phyloP scores from a whole-genome alignment of 2,113 vertebrate genomes.

The Pseudolaguvia tuberculata region DNA sequence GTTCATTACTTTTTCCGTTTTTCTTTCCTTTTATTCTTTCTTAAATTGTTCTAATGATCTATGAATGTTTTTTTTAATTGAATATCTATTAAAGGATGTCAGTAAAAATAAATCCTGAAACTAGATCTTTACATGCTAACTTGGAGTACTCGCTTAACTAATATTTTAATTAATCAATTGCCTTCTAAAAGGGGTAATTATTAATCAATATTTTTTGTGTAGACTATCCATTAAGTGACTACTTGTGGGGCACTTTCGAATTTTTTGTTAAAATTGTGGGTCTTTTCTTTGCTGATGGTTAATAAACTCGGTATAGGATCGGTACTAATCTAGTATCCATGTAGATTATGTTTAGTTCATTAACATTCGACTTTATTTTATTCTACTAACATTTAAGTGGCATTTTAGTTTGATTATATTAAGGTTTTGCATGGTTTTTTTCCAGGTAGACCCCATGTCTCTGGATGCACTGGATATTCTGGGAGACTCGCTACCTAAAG shows the following conservation, averaged over 20 bases:
- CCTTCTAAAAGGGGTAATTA: neutral
- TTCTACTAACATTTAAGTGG: neutral
- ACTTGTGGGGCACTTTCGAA: neutral
- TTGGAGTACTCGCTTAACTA: neutral
- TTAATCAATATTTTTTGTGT: neutral
- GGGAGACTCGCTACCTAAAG: conserved; percentile 48
- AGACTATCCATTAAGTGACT: neutral
- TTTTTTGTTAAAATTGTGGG: no score
- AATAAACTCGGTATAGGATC: no score
- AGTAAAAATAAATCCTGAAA: no score
- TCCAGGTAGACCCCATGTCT: conserved; percentile 30
- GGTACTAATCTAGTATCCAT: no score
- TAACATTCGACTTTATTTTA: neutral
- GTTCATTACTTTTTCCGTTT: neutral
- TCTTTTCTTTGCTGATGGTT: no score
- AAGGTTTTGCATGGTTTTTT: no score
- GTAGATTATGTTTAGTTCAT: neutral
- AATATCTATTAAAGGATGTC: no score
- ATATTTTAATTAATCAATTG: neutral
- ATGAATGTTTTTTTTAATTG: no score
- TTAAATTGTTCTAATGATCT: no score
- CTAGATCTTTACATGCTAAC: no score
- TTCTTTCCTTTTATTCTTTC: no score
- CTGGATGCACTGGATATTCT: conserved; percentile 59
- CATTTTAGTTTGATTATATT: neutral